Evolutionary conservation across 2,113 vertebrate species (phyloP).

Genomic region (Dicerorhinus sumatrensis): DNA sequence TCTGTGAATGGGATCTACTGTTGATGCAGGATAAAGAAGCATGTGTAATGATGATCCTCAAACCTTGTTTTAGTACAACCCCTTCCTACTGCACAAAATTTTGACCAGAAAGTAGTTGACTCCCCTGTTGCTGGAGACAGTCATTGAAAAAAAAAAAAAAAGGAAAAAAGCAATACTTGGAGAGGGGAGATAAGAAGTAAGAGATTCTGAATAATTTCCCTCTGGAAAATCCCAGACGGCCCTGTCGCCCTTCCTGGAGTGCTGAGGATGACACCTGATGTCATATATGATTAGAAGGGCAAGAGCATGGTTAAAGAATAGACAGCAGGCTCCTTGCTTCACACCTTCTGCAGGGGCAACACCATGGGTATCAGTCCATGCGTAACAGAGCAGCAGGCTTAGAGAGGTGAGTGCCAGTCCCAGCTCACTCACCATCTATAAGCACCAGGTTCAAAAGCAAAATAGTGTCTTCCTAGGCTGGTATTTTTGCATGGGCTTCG

Average conservation of each 20-base stretch:
- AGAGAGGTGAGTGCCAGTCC: not conserved
- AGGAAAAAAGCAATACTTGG: not conserved
- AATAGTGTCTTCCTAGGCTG: not conserved
- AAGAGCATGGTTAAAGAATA: not conserved
- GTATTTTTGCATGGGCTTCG: not conserved
- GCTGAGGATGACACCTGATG: not conserved
- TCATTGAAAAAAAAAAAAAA: not conserved
- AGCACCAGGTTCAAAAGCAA: not conserved
- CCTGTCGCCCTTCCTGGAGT: not conserved
- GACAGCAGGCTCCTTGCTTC: not conserved
- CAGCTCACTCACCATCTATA: not conserved
- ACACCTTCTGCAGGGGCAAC: too few species aligned
- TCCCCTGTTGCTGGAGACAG: not conserved
- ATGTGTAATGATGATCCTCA: not conserved
- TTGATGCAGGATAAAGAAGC: not conserved
- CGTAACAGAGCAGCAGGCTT: not conserved
- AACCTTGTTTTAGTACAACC: not conserved
- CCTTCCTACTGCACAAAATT: not conserved
- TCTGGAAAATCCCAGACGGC: not conserved
- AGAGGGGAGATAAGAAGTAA: not conserved
- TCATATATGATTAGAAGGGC: not conserved
- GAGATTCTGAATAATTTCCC: too few species aligned
- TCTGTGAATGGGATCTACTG: not conserved
- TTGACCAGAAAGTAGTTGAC: not conserved
- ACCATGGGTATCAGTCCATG: too few species aligned